phyloP scores from a whole-genome alignment of 2,113 vertebrate species.

The Glaucidium brasilianum region DNA sequence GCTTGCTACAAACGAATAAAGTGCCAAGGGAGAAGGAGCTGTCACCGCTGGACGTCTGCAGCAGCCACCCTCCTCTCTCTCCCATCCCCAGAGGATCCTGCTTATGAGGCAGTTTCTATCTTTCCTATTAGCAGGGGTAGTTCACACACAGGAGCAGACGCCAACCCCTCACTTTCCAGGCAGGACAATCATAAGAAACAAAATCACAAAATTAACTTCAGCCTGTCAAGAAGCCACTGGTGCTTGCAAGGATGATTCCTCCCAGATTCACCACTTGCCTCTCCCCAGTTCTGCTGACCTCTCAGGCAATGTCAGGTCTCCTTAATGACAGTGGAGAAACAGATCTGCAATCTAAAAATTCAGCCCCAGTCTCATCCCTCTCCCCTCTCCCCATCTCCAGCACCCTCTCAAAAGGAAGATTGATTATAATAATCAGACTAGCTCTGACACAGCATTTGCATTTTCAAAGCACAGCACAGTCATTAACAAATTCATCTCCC shows the following conservation, averaged over 20 bases:
- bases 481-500: constrained; percentile 61
- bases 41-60: constrained; percentile 15
- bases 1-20: constrained; percentile 48
- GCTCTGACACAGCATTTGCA: constrained; percentile 60
- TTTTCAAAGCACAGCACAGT: constrained; percentile 62
- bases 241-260: background rate
- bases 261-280: background rate
- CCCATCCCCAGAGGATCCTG: constrained; percentile 11
- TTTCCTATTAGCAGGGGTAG: constrained; percentile 23
- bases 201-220: background rate
- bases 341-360: background rate
- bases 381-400: background rate
- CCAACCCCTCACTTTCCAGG: background rate
- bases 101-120: constrained; percentile 30
- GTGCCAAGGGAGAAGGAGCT: constrained; percentile 48
- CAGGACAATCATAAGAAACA: background rate
- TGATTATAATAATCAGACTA: constrained; percentile 62
- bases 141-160: background rate
- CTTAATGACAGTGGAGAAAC: background rate
- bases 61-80: constrained; percentile 24
- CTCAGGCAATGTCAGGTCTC: background rate
- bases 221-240: background rate
- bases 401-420: constrained; percentile 53
- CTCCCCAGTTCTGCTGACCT: background rate
- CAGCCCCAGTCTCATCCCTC: background rate